Base-by-base conservation (phyloP, 2,888 invertebrate genomes). In the Apodemia mormo region DNA sequence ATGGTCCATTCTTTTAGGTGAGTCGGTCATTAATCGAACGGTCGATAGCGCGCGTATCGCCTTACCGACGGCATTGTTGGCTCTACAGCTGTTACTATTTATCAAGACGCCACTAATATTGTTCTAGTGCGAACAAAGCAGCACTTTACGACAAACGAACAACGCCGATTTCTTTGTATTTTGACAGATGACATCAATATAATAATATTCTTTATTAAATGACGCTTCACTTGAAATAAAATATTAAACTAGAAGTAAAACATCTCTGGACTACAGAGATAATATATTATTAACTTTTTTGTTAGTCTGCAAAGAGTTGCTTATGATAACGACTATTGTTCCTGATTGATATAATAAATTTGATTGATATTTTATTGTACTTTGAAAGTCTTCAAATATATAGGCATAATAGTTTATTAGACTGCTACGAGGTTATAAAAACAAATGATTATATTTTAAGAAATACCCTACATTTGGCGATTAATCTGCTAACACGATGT, bases 1-100 rank as follows among this genome's bases (percentile, higher is more conserved):
- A 88, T 88, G 84, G 88, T 85, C 90, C 90, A 92, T 93, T 93
- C 92, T 93, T 93, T 93, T 92, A 90, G 90, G 88, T 87, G 89
- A 87, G 89, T 84, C 86, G 84, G 90, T 90, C 92, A 93, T 93
- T 92, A 92, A 93, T 92, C 90, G 88, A 88, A 82, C 76, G 86
- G 86, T 88, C 89, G 92, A 93, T 93, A 89, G 86, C 83, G 87
- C 82, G 81, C 86, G 88, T 92, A 92, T 93, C 92, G 89, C 84
- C 88, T 91, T 92, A 91, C 92, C 85, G 84, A 83, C 82, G 81
- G 86, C 86, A 92, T 93, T 92, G 92, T 93, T 90, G 85, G 85
- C 78, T 82, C 85, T 81, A 82, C 87, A 87, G 90, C 91, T 89
- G 92, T 90, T 90, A 84, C 88, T 90, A 92, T 92, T 92, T 90